A percentile compares a stretch with the other conserved stretches of the same genome.
These are phyloP conservation scores for Telmatochromis sp. DNA, from an alignment of 2,113 vertebrate species.

Conservation along the genomic window DNA sequence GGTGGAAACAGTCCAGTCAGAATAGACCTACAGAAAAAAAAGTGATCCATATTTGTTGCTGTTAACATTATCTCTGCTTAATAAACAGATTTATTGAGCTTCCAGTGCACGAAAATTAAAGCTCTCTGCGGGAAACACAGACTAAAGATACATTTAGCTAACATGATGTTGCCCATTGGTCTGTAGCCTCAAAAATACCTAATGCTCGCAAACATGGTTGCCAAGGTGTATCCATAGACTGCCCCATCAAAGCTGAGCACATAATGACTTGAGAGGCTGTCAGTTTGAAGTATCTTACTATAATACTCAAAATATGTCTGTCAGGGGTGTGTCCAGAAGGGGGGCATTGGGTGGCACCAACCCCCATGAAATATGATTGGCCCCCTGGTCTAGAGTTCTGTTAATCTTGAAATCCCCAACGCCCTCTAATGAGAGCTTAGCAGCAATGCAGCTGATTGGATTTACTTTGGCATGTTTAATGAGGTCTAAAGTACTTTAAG, in stretches of 20 bases:
- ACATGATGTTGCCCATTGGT: not conserved
- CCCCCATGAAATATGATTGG: not conserved
- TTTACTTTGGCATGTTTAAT: not conserved
- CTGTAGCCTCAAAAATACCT: not conserved
- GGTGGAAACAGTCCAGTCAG: constrained; percentile 94
- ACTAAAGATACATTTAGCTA: not conserved
- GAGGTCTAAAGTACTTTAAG: not conserved
- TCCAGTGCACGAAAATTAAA: not conserved
- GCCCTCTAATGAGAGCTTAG: not conserved
- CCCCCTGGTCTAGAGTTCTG: not conserved
- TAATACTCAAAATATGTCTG: not conserved
- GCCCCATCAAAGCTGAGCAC: not conserved
- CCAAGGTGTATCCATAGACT: not conserved
- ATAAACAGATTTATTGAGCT: not conserved
- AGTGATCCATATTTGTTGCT: not conserved
- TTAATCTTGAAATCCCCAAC: not conserved
- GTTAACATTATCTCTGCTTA: not conserved
- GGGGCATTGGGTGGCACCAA: not conserved
- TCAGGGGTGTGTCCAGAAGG: not conserved
- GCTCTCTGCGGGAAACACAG: not conserved
- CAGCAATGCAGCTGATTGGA: not conserved
- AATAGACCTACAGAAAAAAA: constrained; percentile 80
- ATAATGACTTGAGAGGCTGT: not conserved
- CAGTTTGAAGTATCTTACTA: not conserved
- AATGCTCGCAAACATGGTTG: not conserved